phyloP scores from a whole-genome alignment of 2,797 vertebrate species.

The Varecia variegata region DNA sequence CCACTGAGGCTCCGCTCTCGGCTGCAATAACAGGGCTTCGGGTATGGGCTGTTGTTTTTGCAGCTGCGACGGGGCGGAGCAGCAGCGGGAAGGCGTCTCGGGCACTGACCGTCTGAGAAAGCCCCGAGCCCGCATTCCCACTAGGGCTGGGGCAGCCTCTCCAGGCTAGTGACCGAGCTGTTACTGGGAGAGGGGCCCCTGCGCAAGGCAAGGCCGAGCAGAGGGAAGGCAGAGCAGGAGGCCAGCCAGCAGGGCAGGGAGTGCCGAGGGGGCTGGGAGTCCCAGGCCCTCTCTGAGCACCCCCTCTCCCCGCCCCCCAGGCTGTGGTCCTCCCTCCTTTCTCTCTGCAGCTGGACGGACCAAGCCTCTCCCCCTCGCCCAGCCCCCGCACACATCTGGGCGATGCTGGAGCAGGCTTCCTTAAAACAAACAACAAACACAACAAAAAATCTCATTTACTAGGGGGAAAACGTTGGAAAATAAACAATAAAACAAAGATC shows the following conservation, averaged over 20 bases:
- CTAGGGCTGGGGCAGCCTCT: constrained; percentile 19
- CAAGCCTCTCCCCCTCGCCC: not conserved
- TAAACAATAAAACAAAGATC: constrained; percentile 16
- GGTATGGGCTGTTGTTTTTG: constrained; percentile 77
- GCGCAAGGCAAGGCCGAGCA: not conserved
- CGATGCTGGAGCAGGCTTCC: constrained; percentile 39
- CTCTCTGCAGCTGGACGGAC: constrained; percentile 37
- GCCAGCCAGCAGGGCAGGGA: not conserved
- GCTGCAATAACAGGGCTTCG: constrained; percentile 64
- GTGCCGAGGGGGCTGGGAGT: not conserved
- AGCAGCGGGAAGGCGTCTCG: constrained; percentile 54
- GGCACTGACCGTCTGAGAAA: constrained; percentile 74
- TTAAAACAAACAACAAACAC: constrained; percentile 63
- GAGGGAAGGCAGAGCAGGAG: not conserved
- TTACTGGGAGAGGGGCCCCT: constrained; percentile 10
- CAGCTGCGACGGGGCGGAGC: constrained; percentile 77
- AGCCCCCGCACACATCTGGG: constrained; percentile 24
- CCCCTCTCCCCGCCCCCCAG: not conserved
- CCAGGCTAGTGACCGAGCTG: not conserved
- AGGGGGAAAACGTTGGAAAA: not conserved
- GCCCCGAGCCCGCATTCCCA: constrained; percentile 71
- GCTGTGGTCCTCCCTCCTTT: not conserved
- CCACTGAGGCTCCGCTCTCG: not conserved
- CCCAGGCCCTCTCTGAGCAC: not conserved
- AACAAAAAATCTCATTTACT: constrained; percentile 2